Base-by-base conservation (phyloP, 1,140 invertebrate species). In the Phenacoccus solenopsis region DNA sequence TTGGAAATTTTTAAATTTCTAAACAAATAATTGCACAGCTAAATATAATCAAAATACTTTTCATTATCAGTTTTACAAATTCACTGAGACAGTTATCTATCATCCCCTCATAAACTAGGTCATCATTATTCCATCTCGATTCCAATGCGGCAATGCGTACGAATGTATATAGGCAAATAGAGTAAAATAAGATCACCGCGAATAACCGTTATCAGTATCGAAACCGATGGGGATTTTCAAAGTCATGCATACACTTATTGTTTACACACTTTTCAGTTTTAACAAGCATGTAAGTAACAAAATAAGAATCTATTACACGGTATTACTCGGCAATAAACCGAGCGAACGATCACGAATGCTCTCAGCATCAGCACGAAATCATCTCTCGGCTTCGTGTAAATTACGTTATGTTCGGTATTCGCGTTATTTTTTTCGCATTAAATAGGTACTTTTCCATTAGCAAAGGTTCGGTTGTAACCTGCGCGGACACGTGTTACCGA, bases 221-320 rank as follows among this genome's bases (percentile, higher is more conserved):
- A 49, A 49, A 49, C 38, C 16, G 16, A n/a, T 49, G 3, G 20
- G 20, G 12, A 16, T 49, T 16, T 49, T 49, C 13, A 64, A 27
- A 64, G 25, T 64, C 25, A 64, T 64, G 59, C n/a, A 38, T 27
- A 27, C 59, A 64, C 59, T 64, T 64, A 25, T 64, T 22, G 21
- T 64, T 64, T 64, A 64, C 59, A 64, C 25, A 64, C 25, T 64
- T 64, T 64, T 64, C 25, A 64, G 22, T 64, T 64, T 64, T 64
- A 64, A 64, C 59, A 64, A 64, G 59, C 59, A 27, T 64, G 16
- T 64, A 64, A 64, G 59, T 64, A 64, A 64, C 21, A 64, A 27
- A 64, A 64, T 25, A 25, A 64, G 16, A 64, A 64, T 25, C 22
- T 64, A 64, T 64, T 64, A 64, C 20, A 27, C 59, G 59, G 59